Conservation (phyloP, 2,888 invertebrate species). For the Ophion ellenae region DNA sequence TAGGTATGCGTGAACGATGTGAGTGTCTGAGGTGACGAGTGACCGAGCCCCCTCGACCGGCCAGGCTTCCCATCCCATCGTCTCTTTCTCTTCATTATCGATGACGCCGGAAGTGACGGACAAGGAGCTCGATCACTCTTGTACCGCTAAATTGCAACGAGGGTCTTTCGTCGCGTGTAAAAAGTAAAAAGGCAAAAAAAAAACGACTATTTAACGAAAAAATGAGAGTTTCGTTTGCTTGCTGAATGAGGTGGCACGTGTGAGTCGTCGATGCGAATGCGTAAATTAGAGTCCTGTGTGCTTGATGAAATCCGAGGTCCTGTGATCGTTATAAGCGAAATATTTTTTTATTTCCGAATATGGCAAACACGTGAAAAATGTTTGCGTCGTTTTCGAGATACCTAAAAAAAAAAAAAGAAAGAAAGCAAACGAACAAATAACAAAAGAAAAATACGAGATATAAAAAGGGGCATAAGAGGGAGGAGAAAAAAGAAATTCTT, state of each 20-base stretch:
- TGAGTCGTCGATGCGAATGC: constrained; percentile 56
- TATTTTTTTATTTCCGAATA: constrained; percentile 84
- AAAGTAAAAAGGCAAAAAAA: constrained; percentile 41
- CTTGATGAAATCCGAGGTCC: constrained; percentile 84
- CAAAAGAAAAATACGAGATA: constrained; percentile 1
- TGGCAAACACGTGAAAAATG: constrained; percentile 75
- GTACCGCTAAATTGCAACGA: constrained; percentile 38
- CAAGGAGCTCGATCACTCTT: constrained; percentile 30
- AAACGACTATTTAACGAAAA: neutral
- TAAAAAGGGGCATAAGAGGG: constrained; percentile 22
- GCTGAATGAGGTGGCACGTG: constrained; percentile 56
- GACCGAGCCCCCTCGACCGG: constrained; percentile 35
- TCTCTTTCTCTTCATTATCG: constrained; percentile 44
- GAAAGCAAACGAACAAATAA: constrained; percentile 18
- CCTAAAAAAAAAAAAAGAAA: constrained; percentile 53
- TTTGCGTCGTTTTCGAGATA: constrained; percentile 71
- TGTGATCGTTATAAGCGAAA: constrained; percentile 84
- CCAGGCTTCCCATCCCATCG: constrained; percentile 29
- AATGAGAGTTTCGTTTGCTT: constrained; percentile 33
- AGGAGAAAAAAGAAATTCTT: constrained; percentile 25
- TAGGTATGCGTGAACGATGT: constrained; percentile 47
- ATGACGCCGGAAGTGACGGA: constrained; percentile 10
- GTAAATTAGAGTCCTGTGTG: constrained; percentile 77
- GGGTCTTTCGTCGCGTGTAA: constrained; percentile 55
- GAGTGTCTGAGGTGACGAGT: constrained; percentile 46